Percentiles rank a stretch among this genome's conserved stretches.
Evolutionary conservation across 2,113 vertebrate species (phyloP).

Genomic region (Notarius lentiginosus): DNA sequence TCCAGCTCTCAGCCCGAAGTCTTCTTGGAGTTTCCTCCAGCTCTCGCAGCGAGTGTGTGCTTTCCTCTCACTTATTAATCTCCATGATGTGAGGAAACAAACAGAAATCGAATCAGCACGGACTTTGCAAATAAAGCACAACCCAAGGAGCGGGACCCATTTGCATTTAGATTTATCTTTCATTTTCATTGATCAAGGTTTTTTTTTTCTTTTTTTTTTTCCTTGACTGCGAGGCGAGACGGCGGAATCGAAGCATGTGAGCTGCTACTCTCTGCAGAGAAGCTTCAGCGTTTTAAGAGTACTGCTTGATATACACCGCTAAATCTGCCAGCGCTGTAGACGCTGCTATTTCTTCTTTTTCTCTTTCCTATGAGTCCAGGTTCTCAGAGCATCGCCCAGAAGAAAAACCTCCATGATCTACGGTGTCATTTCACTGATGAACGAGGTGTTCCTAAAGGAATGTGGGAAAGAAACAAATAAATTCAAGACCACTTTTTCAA

Average conservation of each 20-base stretch:
- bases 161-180: conserved; percentile 72
- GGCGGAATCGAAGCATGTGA: conserved; percentile 17
- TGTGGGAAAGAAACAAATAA: neutral
- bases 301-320: neutral
- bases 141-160: conserved; percentile 60
- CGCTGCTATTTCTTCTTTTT: neutral
- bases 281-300: conserved; percentile 15
- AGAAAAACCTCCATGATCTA: conserved; percentile 48
- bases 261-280: conserved; percentile 25
- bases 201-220: conserved; percentile 31
- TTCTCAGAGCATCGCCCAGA: conserved; percentile 16
- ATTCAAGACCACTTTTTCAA: neutral
- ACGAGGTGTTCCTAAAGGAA: neutral
- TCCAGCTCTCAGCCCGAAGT: conserved; percentile 29
- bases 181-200: conserved; percentile 70
- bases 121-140: conserved; percentile 58
- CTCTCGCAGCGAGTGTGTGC: neutral
- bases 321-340: conserved; percentile 30
- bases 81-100: conserved; percentile 30
- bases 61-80: conserved; percentile 31
- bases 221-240: conserved; percentile 8
- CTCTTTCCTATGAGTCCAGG: neutral
- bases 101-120: conserved; percentile 10
- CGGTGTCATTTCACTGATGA: conserved; percentile 52
- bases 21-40: neutral